These are phyloP conservation scores for Sinonovacula constricta DNA, from an alignment of 1,140 invertebrate species.

Conservation along the genomic window DNA sequence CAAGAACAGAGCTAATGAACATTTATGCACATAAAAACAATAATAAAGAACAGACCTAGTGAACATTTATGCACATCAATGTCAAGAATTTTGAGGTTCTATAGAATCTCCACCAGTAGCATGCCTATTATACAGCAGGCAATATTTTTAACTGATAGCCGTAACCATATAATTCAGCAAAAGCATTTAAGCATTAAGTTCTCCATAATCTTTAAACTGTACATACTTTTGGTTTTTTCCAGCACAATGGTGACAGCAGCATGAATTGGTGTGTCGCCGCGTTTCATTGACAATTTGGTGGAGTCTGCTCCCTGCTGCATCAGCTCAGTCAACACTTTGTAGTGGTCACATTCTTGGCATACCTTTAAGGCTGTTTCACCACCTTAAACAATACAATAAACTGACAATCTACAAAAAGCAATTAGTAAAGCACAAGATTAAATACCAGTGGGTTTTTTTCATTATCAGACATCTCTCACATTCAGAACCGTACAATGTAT, in stretches of 20 bases:
- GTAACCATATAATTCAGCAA: no score
- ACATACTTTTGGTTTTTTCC: slow-evolving; percentile 66
- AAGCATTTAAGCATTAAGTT: no score
- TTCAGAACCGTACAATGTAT: not conserved
- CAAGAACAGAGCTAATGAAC: no score
- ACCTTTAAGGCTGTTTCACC: slow-evolving; percentile 50
- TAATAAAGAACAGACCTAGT: no score
- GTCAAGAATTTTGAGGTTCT: no score
- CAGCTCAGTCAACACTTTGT: slow-evolving; percentile 57
- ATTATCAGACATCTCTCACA: not conserved
- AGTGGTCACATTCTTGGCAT: slow-evolving; percentile 60
- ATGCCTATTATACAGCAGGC: no score
- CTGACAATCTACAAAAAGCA: not conserved
- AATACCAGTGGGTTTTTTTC: no score
- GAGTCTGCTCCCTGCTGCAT: slow-evolving; percentile 60
- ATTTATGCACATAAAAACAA: no score
- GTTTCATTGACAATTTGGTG: slow-evolving; percentile 48
- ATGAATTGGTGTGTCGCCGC: slow-evolving; percentile 69
- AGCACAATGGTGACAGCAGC: slow-evolving; percentile 64
- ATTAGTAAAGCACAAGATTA: not conserved
- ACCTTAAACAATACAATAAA: slow-evolving; percentile 27
- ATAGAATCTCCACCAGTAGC: no score
- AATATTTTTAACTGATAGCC: no score
- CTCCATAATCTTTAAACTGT: no score
- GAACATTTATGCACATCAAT: no score